Conservation (phyloP, 2,888 invertebrate genomes). For the Hofmannophila pseudospretella region DNA sequence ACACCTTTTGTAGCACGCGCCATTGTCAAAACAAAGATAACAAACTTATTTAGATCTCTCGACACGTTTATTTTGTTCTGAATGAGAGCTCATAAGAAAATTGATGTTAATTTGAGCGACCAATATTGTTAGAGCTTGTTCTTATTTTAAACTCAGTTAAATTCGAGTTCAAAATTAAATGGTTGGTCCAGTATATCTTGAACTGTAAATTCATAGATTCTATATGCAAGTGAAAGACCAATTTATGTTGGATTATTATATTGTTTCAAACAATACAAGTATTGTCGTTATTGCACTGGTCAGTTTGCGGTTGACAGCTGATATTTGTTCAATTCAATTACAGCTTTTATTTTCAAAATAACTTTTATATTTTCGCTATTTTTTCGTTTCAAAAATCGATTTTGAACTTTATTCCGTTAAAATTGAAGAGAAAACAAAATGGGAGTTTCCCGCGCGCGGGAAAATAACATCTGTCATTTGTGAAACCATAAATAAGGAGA, state of each 20-base stretch:
- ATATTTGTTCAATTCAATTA: constrained; percentile 30
- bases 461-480: constrained; percentile 54
- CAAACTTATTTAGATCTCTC: neutral
- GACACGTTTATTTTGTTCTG: neutral
- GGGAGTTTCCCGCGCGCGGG: constrained; percentile 27
- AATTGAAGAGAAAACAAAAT: neutral
- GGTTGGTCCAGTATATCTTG: neutral
- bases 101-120: neutral
- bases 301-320: constrained; percentile 65
- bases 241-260: neutral
- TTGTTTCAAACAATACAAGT: constrained; percentile 1
- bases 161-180: neutral
- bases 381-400: neutral
- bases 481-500: constrained; percentile 15
- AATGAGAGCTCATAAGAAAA: neutral
- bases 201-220: neutral
- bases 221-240: neutral
- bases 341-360: constrained; percentile 25
- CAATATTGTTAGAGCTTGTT: neutral
- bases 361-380: neutral
- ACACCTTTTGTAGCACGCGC: constrained; percentile 20
- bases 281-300: constrained; percentile 37
- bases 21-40: constrained; percentile 17
- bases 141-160: neutral
- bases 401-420: neutral